A percentile compares a stretch with the other conserved stretches of the same genome.
phyloP scores from a whole-genome alignment of 2,888 invertebrate genomes.

The Pherbina coryleti region DNA sequence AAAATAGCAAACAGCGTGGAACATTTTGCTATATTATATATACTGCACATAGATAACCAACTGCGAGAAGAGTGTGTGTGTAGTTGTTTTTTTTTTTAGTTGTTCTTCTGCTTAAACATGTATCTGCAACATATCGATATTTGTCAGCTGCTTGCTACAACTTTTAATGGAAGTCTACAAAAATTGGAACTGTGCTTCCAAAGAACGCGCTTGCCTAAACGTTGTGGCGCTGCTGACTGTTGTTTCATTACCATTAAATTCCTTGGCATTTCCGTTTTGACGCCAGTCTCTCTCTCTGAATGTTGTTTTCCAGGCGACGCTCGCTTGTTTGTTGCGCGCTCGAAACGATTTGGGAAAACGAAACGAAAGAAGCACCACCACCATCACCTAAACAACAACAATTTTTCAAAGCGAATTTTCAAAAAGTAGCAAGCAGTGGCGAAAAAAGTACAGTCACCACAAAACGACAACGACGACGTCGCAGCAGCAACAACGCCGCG shows the following conservation, averaged over 20 bases:
- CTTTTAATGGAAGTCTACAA: constrained; percentile 9
- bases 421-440: constrained; percentile 50
- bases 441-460: constrained; percentile 69
- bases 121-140: not conserved
- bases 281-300: not conserved
- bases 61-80: constrained; percentile 48
- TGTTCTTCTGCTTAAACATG: constrained; percentile 16
- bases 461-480: constrained; percentile 59
- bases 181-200: not conserved
- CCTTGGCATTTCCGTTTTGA: constrained; percentile 28
- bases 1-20: constrained; percentile 26
- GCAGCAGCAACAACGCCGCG: constrained; percentile 25
- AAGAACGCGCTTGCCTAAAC: not conserved
- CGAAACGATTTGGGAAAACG: constrained; percentile 16
- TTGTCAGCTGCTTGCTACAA: constrained; percentile 19
- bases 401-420: constrained; percentile 56
- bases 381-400: constrained; percentile 38
- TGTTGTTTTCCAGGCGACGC: not conserved
- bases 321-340: constrained; percentile 21
- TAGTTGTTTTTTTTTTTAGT: constrained; percentile 55
- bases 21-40: constrained; percentile 26
- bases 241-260: constrained; percentile 23
- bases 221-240: not conserved
- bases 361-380: constrained; percentile 56
- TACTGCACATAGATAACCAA: not conserved